Evolutionary conservation across 2,113 vertebrate genomes (phyloP).

Genomic region (Trematocara variabile): DNA sequence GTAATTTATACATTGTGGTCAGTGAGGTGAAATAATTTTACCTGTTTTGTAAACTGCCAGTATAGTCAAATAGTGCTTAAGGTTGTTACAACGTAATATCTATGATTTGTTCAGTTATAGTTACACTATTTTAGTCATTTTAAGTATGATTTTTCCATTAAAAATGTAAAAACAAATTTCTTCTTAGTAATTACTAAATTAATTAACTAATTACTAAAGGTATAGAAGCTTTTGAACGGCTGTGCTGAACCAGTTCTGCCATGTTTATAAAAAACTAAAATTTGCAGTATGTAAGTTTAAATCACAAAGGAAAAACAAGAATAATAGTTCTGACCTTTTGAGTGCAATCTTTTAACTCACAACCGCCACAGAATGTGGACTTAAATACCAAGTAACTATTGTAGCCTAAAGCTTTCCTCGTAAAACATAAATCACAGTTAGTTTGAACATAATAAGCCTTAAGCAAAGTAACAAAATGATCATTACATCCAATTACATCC

Average conservation of each 20-base stretch:
- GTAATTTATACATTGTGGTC: not conserved
- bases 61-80: not conserved
- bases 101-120: not conserved
- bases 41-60: not conserved
- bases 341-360: not conserved
- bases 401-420: not conserved
- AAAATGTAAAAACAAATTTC: not conserved
- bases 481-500: not conserved
- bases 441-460: not conserved
- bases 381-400: not conserved
- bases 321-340: not conserved
- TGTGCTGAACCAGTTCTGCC: not conserved
- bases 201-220: not conserved
- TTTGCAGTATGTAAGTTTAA: not conserved
- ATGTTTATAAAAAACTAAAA: not conserved
- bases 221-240: not conserved
- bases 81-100: not conserved
- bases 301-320: not conserved
- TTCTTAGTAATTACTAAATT: not conserved
- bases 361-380: not conserved
- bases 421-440: not conserved
- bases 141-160: not conserved
- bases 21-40: not conserved
- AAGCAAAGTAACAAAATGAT: not conserved
- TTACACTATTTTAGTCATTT: not conserved